A percentile compares a stretch with the other conserved stretches of the same genome.
Conservation (phyloP, 2,113 vertebrate species). For the Lophotis ruficrista region DNA sequence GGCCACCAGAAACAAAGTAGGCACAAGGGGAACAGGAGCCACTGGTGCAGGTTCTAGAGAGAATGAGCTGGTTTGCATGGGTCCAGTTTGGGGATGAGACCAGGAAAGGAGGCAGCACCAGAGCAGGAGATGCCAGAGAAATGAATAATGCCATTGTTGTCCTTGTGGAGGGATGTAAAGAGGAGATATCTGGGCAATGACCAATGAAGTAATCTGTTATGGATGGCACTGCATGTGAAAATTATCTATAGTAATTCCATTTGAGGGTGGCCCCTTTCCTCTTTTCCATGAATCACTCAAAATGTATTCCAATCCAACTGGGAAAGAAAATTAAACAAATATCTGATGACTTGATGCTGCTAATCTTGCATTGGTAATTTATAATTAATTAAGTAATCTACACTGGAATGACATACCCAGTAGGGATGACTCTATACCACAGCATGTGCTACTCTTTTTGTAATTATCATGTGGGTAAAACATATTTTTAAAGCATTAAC, state of each 20-base stretch:
- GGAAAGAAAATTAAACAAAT: slow-evolving; percentile 16
- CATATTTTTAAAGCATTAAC: not conserved
- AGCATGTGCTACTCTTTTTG: not conserved
- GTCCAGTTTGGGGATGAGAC: not conserved
- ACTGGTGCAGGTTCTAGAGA: not conserved
- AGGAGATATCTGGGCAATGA: not conserved
- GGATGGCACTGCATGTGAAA: slow-evolving; percentile 41
- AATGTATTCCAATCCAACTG: not conserved
- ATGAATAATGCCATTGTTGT: slow-evolving; percentile 13
- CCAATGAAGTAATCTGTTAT: slow-evolving; percentile 58
- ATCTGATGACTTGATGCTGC: not conserved
- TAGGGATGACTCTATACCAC: not conserved
- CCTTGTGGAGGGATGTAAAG: slow-evolving; percentile 1
- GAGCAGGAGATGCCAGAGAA: slow-evolving; percentile 5
- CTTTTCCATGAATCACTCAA: slow-evolving; percentile 26
- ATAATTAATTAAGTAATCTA: not conserved
- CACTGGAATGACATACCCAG: not conserved
- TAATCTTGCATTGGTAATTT: not conserved
- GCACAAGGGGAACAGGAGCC: not conserved
- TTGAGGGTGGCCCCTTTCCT: not conserved
- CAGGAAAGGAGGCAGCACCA: not conserved
- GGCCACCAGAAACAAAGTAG: not conserved
- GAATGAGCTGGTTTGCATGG: not conserved
- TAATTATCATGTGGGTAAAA: not conserved
- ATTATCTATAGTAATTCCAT: slow-evolving; percentile 39